Percentiles rank a stretch among this genome's conserved stretches.
These are phyloP conservation scores for Darevskia mixta DNA, from an alignment of 2,797 vertebrate genomes.

Conservation along the genomic window DNA sequence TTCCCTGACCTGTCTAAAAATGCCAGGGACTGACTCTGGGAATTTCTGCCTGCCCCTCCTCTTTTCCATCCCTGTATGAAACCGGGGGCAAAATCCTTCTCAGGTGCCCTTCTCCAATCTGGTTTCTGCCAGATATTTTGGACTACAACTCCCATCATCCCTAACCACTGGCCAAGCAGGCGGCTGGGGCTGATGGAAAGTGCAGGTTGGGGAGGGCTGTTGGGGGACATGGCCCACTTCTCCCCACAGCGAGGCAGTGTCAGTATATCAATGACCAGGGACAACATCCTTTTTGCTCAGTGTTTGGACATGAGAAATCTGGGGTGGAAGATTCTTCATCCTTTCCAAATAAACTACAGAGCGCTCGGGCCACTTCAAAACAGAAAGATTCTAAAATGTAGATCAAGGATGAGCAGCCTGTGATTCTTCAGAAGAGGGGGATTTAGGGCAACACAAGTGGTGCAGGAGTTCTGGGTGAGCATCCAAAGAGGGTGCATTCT, in stretches of 20 bases:
- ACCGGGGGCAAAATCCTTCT: neutral
- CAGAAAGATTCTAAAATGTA: too few relatives aligned
- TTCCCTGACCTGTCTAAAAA: neutral
- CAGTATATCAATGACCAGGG: neutral
- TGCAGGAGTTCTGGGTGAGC: too few relatives aligned
- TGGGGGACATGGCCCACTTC: neutral
- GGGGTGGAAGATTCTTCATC: neutral
- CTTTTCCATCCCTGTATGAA: neutral
- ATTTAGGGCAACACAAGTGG: too few relatives aligned
- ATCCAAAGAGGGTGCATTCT: too few relatives aligned
- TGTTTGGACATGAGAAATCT: neutral
- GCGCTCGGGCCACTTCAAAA: neutral
- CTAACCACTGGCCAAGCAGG: neutral
- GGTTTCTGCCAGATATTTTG: neutral
- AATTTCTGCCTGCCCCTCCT: neutral
- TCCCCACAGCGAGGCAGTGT: neutral
- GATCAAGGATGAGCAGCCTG: too few relatives aligned
- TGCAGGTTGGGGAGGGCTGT: neutral
- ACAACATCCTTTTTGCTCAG: too few relatives aligned
- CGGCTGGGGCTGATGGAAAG: neutral
- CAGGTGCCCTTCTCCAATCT: neutral
- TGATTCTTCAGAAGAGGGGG: too few relatives aligned
- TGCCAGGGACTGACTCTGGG: too few relatives aligned
- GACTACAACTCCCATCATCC: neutral
- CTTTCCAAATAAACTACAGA: too few relatives aligned